Percentiles rank a stretch among this genome's conserved stretches.
phyloP scores from a whole-genome alignment of 2,113 vertebrate species.

The Oryzias curvinotus region DNA sequence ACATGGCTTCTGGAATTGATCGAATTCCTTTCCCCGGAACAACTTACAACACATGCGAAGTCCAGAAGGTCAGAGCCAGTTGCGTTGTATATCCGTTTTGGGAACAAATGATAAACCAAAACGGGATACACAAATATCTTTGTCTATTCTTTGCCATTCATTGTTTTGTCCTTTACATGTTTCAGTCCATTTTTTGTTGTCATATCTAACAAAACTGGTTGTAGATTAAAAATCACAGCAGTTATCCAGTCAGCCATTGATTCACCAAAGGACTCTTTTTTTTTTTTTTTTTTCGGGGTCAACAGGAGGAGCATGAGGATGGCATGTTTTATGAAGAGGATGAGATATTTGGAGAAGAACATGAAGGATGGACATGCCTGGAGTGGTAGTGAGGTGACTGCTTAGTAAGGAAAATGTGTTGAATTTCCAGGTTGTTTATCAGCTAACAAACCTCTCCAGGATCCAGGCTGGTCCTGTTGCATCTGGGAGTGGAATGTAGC shows the following conservation, averaged over 20 bases:
- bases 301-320: slow-evolving; percentile 72
- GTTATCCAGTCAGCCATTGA: slow-evolving; percentile 14
- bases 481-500: background rate
- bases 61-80: slow-evolving; percentile 79
- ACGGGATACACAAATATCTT: slow-evolving; percentile 11
- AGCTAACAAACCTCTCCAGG: background rate
- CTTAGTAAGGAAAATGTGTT: slow-evolving; percentile 43
- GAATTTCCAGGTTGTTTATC: slow-evolving; percentile 10
- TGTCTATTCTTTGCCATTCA: slow-evolving; percentile 43
- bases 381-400: slow-evolving; percentile 76
- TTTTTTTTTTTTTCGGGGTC: slow-evolving; percentile 62
- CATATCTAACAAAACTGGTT: slow-evolving; percentile 9
- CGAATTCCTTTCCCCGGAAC: slow-evolving; percentile 71
- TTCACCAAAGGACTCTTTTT: slow-evolving; percentile 52
- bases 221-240: slow-evolving; percentile 33
- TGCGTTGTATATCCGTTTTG: background rate
- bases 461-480: slow-evolving; percentile 2
- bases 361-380: slow-evolving; percentile 74
- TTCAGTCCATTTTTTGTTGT: slow-evolving; percentile 24
- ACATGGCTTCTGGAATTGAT: slow-evolving; percentile 85
- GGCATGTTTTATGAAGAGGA: slow-evolving; percentile 76
- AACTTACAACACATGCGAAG: slow-evolving; percentile 78
- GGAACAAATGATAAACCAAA: background rate
- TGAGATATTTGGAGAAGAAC: slow-evolving; percentile 73
- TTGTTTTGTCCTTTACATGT: slow-evolving; percentile 40